Conservation (phyloP, 2,797 vertebrate genomes). For the Acrossocheilus wenchowensis region DNA sequence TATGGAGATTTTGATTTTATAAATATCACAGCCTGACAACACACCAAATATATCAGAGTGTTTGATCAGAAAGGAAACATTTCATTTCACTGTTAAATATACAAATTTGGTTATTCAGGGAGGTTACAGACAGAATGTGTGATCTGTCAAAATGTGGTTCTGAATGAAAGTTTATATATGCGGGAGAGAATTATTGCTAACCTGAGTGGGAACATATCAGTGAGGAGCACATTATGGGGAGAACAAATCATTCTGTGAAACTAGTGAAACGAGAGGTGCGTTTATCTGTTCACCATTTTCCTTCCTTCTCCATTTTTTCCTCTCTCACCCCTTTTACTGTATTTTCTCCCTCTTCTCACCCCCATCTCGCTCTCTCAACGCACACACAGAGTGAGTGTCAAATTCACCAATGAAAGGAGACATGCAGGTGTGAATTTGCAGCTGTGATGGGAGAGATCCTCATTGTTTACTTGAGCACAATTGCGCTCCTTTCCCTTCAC, state of each 20-base stretch:
- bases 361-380: background rate
- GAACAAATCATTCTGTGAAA: constrained; percentile 17
- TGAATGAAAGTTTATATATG: background rate
- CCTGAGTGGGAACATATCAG: background rate
- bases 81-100: background rate
- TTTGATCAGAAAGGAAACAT: background rate
- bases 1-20: background rate
- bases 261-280: background rate
- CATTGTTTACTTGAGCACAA: constrained; percentile 16
- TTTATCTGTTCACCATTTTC: background rate
- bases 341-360: constrained; percentile 15
- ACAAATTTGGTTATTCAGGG: background rate
- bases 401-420: constrained; percentile 11
- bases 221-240: background rate
- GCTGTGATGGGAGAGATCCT: constrained; percentile 29
- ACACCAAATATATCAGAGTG: background rate
- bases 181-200: constrained; percentile 3
- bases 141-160: background rate
- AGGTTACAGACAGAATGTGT: background rate
- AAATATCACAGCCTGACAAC: background rate
- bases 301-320: background rate
- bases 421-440: constrained; percentile 22
- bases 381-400: constrained; percentile 14
- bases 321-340: background rate
- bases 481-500: constrained; percentile 2